Base-by-base conservation (phyloP, 2,888 invertebrate genomes). In the Phengaris alcon region DNA sequence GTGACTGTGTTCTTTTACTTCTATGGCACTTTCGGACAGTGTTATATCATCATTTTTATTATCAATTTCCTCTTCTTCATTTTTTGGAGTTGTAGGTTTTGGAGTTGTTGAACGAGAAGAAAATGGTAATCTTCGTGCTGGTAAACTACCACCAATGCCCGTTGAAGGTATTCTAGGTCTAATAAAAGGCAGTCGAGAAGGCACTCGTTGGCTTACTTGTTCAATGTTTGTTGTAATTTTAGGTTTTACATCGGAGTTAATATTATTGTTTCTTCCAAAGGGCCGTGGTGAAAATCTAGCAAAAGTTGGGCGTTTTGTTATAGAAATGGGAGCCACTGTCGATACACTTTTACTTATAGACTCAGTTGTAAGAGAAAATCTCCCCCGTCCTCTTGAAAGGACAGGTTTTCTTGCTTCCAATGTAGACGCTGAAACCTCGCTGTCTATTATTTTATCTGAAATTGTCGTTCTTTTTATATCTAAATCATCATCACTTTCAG, bases 1-100 rank as follows among this genome's bases (percentile, higher is more conserved):
- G 74, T 88, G 88, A 52, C 87, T 84, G n/a, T 93, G 92, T 81
- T 92, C 93, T 79, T 92, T 89, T 79, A 92, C 93, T 82, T 87
- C 91, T 77, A 93, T 90, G n/a, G 91, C 87, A 83, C 89, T 91
- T 84, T 93, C 94, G n/a, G 94, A 94, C 68, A 93, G 82, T 75
- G 86, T 84, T 77, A 93, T 93, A 77, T 92, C 93, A 77, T 93
- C 92, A 75, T 81, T 82, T 82, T 86, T 90, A 22, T 82, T 87
- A 76, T 93, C 90, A 52, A 83, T 78, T 77, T 89, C 90, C 22
- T 88, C 87, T 51, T 87, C 87, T 69, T 88, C 86, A 51, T 81
- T 82, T 75, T 84, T 52, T 59, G 76, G 7, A 44, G 80, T 79
- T 73, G 85, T 78, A 15, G 84, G 78, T 79, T 84, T 83, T 75